These are phyloP conservation scores for Augochlorella aurata DNA, from an alignment of 2,888 invertebrate genomes.

Conservation along the genomic window DNA sequence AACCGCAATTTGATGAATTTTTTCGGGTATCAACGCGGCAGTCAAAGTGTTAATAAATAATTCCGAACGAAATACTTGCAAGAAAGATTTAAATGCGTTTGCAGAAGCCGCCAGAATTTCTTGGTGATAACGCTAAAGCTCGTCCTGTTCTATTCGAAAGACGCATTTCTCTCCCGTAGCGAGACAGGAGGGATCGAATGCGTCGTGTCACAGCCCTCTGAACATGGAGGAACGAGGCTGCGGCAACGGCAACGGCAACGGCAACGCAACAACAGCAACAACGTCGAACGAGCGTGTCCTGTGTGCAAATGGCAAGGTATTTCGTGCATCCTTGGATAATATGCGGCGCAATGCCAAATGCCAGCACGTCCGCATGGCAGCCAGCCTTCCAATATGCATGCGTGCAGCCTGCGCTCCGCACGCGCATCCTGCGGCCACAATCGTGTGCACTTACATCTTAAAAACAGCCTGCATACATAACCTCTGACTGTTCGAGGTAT, in stretches of 20 bases:
- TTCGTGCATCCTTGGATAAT: constrained; percentile 80
- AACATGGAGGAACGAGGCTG: constrained; percentile 72
- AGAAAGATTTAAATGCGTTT: neutral
- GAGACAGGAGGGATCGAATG: constrained; percentile 37
- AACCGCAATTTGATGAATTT: too few relatives aligned
- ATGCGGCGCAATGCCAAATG: constrained; percentile 80
- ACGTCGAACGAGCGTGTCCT: constrained; percentile 72
- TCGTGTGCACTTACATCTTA: constrained; percentile 44
- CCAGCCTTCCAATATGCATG: constrained; percentile 67
- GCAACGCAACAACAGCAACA: constrained; percentile 66
- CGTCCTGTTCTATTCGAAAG: constrained; percentile 10
- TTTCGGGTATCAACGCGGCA: too few relatives aligned
- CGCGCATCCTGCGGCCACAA: constrained; percentile 46
- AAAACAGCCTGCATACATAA: constrained; percentile 46
- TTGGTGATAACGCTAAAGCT: neutral
- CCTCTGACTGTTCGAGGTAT: neutral
- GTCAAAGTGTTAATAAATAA: neutral
- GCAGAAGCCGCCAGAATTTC: constrained; percentile 6
- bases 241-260: constrained; percentile 70
- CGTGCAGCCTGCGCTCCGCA: constrained; percentile 58
- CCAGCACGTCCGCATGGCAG: constrained; percentile 71
- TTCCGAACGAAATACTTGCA: neutral
- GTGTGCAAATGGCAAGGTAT: constrained; percentile 75
- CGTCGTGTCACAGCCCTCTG: constrained; percentile 48
- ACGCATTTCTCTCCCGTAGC: constrained; percentile 31